Conservation (phyloP, 92 coral and sea anemone species). For the Epizoanthus fatuus region DNA sequence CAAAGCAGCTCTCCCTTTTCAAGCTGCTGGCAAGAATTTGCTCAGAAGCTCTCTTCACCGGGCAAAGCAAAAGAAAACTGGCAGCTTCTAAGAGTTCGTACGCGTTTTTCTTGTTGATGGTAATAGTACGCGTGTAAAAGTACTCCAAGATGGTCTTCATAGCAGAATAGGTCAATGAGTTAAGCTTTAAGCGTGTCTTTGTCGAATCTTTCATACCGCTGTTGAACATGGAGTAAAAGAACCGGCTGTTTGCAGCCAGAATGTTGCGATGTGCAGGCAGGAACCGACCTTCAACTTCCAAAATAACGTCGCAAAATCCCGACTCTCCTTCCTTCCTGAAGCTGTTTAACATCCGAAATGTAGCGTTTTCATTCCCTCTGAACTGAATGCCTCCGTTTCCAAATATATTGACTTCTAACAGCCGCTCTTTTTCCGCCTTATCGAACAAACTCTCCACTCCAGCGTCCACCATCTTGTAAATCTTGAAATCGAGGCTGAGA, state of each 20-base stretch:
- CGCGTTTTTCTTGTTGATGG: constrained; percentile 66
- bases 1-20: constrained; percentile 73
- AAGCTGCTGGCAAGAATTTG: constrained; percentile 66
- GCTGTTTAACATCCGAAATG: constrained; percentile 64
- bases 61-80: constrained; percentile 71
- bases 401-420: too few relatives aligned
- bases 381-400: constrained; percentile 69
- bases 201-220: constrained; percentile 89
- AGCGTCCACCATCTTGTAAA: too few relatives aligned
- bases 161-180: constrained; percentile 59
- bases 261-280: constrained; percentile 84
- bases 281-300: constrained; percentile 77
- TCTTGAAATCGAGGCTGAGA: too few relatives aligned
- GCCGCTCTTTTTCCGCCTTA: too few relatives aligned
- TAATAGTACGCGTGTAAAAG: constrained; percentile 82
- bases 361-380: constrained; percentile 59
- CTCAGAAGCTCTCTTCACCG: constrained; percentile 79
- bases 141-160: constrained; percentile 80
- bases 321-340: constrained; percentile 83
- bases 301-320: constrained; percentile 88
- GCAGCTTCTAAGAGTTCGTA: constrained; percentile 79
- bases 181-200: constrained; percentile 59
- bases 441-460: too few relatives aligned
- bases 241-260: constrained; percentile 89
- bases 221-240: constrained; percentile 84